Conservation (phyloP, 2,797 vertebrate species). For the Cephalopachus bancanus region DNA sequence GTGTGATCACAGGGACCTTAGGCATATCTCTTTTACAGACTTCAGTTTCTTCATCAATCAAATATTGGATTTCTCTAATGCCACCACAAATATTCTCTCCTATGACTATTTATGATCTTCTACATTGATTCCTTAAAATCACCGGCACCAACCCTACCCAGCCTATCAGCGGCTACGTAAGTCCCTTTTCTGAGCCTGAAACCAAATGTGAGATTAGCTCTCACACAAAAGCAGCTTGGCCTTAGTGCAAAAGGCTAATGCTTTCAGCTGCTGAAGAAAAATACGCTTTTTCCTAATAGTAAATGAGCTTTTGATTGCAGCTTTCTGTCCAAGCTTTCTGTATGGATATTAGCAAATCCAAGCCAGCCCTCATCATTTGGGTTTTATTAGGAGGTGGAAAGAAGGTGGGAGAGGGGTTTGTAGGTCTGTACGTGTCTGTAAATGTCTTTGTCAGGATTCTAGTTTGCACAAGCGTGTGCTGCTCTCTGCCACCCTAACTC, state of each 20-base stretch:
- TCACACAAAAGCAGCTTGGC: slow-evolving; percentile 21
- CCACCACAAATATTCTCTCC: not conserved
- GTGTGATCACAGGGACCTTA: not conserved
- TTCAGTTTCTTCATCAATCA: not conserved
- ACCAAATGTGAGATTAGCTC: slow-evolving; percentile 13
- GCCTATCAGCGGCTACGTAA: not conserved
- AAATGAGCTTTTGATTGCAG: not conserved
- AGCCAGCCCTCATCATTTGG: not conserved
- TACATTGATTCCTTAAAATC: slow-evolving; percentile 33
- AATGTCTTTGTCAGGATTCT: not conserved
- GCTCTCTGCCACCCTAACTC: not conserved
- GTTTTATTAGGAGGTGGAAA: not conserved
- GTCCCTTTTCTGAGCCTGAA: slow-evolving; percentile 22
- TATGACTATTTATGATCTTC: not conserved
- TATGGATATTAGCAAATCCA: not conserved
- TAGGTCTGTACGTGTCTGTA: not conserved
- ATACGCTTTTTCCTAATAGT: not conserved
- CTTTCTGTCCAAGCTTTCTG: not conserved
- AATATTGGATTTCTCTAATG: not conserved
- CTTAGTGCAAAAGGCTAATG: slow-evolving; percentile 4
- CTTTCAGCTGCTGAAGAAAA: slow-evolving; percentile 43
- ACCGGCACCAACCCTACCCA: not conserved
- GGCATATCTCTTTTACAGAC: not conserved
- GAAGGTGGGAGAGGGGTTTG: not conserved
- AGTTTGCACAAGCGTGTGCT: not conserved